These are phyloP conservation scores for Drosophila oshimai DNA, from an alignment of 1,140 invertebrate species.

Conservation along the genomic window DNA sequence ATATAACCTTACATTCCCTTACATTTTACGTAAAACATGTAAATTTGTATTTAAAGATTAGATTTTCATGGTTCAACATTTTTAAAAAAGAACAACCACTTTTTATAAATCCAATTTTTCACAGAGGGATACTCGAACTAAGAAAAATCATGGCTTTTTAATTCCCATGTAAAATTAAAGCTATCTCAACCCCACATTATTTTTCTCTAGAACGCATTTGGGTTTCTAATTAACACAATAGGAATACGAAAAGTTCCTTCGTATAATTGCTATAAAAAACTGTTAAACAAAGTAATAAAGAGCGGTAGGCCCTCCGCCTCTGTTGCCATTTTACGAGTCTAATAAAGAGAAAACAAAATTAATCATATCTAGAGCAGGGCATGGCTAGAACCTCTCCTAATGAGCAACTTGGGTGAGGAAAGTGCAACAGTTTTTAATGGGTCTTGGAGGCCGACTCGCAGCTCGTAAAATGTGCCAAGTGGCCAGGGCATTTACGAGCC, in stretches of 20 bases:
- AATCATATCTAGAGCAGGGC: constrained; percentile 72
- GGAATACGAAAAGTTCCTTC: constrained; percentile 27
- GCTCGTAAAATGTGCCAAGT: constrained; percentile 75
- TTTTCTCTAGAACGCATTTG: not conserved
- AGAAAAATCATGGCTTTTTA: no score
- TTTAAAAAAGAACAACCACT: no score
- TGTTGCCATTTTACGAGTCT: constrained; percentile 59
- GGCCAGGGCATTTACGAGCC: constrained; percentile 51
- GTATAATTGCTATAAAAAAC: constrained; percentile 66
- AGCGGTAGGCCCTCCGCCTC: constrained; percentile 13
- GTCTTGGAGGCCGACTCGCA: constrained; percentile 29
- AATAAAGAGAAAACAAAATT: constrained; percentile 69
- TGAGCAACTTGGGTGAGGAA: constrained; percentile 57
- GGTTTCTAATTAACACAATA: constrained; percentile 33
- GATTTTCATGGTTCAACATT: no score
- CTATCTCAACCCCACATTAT: not conserved
- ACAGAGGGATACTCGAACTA: no score
- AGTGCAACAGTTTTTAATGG: constrained; percentile 76
- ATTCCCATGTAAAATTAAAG: not conserved
- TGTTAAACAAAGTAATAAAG: constrained; percentile 57
- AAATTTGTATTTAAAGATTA: no score
- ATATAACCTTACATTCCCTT: no score
- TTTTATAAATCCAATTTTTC: no score
- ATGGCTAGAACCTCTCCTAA: constrained; percentile 45
- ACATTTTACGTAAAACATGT: no score